These are phyloP conservation scores for Aegithalos caudatus DNA, from an alignment of 2,113 vertebrate species.

Conservation along the genomic window DNA sequence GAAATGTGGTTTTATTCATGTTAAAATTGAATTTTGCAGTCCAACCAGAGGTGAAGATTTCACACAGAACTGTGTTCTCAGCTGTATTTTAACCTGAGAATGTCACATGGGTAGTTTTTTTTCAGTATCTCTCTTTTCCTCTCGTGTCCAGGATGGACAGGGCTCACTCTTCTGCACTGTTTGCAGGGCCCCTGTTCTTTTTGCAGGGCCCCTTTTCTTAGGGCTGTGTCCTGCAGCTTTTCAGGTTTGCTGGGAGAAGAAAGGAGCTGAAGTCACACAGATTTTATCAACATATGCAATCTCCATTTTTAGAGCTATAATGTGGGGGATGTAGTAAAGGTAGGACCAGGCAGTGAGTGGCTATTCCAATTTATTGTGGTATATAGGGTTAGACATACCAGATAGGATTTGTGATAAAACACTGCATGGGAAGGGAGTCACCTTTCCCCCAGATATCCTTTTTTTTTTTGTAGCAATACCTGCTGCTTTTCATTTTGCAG, in stretches of 20 bases:
- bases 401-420: background rate
- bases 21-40: background rate
- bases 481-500: constrained; percentile 38
- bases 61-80: background rate
- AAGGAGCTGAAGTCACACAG: background rate
- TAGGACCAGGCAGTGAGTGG: background rate
- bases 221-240: background rate
- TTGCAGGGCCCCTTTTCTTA: background rate
- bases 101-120: background rate
- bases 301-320: background rate
- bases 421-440: background rate
- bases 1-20: background rate
- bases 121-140: background rate
- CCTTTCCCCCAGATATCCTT: background rate
- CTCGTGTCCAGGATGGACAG: background rate
- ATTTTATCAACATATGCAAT: background rate
- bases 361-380: background rate
- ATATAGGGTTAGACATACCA: background rate
- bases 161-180: background rate
- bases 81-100: background rate
- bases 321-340: background rate
- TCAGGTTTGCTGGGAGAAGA: background rate
- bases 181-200: background rate
- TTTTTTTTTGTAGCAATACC: background rate
- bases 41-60: background rate